phyloP scores from a whole-genome alignment of 2,888 invertebrate genomes.

The Auanema freiburgensis region DNA sequence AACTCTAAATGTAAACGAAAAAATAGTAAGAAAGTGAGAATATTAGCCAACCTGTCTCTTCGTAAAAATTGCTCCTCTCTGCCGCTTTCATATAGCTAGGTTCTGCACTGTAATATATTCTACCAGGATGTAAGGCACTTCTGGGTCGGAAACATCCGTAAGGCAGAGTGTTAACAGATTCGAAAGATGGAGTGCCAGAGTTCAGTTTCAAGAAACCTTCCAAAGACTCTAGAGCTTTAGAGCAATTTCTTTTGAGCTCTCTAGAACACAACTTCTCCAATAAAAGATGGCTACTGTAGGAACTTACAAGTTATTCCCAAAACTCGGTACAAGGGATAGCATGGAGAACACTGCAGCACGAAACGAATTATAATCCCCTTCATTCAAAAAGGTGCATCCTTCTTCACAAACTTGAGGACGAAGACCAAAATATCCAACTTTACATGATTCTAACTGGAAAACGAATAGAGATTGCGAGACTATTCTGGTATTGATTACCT shows the following conservation, averaged over 20 bases:
- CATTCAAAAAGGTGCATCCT: constrained; percentile 17
- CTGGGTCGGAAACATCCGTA: too few relatives aligned
- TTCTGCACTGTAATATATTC: too few relatives aligned
- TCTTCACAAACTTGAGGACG: constrained; percentile 27
- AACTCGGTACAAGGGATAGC: constrained; percentile 19
- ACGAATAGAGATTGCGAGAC: neutral
- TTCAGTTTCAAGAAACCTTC: neutral
- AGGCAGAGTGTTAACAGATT: too few relatives aligned
- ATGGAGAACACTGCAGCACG: constrained; percentile 22
- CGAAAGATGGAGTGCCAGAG: too few relatives aligned
- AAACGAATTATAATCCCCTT: constrained; percentile 22
- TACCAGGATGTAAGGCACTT: too few relatives aligned
- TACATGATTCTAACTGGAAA: constrained; percentile 28
- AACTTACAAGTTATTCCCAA: too few relatives aligned
- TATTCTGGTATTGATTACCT: neutral
- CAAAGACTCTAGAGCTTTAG: neutral
- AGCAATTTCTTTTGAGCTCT: neutral
- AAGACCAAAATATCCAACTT: constrained; percentile 32
- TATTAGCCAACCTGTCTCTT: neutral
- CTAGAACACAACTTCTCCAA: too few relatives aligned
- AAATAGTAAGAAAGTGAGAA: neutral
- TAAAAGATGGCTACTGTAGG: too few relatives aligned
- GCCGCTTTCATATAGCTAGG: too few relatives aligned
- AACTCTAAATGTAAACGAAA: constrained; percentile 21
- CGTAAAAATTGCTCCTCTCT: neutral